A percentile compares a stretch with the other conserved stretches of the same genome.
These are phyloP conservation scores for Drosophila neonasuta DNA, from an alignment of 2,888 invertebrate genomes.

Conservation along the genomic window DNA sequence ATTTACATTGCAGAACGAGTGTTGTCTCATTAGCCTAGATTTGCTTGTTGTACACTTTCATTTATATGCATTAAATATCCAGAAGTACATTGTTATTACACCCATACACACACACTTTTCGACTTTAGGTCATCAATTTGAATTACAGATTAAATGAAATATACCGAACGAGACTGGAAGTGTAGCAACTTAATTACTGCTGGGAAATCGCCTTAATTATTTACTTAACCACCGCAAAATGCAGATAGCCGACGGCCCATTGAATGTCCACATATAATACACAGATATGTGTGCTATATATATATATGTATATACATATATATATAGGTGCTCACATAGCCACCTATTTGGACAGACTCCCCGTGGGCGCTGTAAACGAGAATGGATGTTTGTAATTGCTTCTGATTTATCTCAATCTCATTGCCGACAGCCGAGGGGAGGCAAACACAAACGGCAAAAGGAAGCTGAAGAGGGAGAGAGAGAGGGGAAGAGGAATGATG, in stretches of 20 bases:
- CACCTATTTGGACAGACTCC: constrained; percentile 11
- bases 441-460: not conserved
- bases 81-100: constrained; percentile 13
- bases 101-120: not conserved
- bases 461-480: not conserved
- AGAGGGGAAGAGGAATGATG: not conserved
- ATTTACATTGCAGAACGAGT: constrained; percentile 1
- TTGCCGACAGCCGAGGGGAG: constrained; percentile 28
- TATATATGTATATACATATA: not conserved
- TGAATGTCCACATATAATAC: constrained; percentile 13
- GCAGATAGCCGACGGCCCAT: constrained; percentile 29
- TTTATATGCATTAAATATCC: constrained; percentile 31
- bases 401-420: constrained; percentile 71
- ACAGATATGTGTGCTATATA: not conserved
- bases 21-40: constrained; percentile 28
- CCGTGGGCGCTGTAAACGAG: constrained; percentile 42
- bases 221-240: constrained; percentile 38
- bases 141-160: constrained; percentile 48
- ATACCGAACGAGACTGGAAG: constrained; percentile 28
- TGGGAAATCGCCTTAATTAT: constrained; percentile 64
- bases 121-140: constrained; percentile 33
- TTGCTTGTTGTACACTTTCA: constrained; percentile 25
- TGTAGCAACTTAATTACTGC: constrained; percentile 63
- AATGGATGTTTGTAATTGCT: constrained; percentile 72
- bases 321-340: not conserved